Percentiles rank a stretch among this genome's conserved stretches.
phyloP scores from a whole-genome alignment of 2,888 invertebrate species.

The Autographa pulchrina region DNA sequence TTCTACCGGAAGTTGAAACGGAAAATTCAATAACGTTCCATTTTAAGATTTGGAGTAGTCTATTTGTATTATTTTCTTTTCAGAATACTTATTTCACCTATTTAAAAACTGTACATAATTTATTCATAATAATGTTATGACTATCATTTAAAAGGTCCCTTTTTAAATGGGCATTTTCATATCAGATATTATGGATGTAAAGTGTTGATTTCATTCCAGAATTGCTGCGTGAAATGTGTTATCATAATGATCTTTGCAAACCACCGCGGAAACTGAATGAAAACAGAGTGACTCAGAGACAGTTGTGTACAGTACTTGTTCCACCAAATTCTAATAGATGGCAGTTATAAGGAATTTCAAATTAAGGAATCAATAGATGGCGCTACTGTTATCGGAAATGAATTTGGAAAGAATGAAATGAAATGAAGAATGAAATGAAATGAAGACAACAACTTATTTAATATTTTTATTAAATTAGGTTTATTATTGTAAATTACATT shows the following conservation, averaged over 20 bases:
- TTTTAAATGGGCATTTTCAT: too few species aligned
- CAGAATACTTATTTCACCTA: too few species aligned
- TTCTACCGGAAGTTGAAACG: neutral
- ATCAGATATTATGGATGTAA: neutral
- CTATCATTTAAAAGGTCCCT: too few species aligned
- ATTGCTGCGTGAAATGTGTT: conserved; percentile 18
- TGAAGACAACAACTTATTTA: too few species aligned
- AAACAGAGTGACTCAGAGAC: neutral
- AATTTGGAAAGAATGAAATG: too few species aligned
- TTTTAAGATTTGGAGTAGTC: neutral
- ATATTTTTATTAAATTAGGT: too few species aligned
- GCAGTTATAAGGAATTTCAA: conserved; percentile 11
- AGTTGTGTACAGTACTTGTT: neutral
- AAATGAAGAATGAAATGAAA: too few species aligned
- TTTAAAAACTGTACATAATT: too few species aligned
- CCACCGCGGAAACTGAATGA: neutral
- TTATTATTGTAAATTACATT: too few species aligned
- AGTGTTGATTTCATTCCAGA: neutral
- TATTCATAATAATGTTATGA: too few species aligned
- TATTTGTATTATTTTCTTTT: too few species aligned
- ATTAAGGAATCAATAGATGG: conserved; percentile 16
- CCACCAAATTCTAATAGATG: conserved; percentile 22
- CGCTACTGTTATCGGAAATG: neutral
- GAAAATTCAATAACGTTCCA: neutral
- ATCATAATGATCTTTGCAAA: neutral